A percentile compares a stretch with the other conserved stretches of the same genome.
Evolutionary conservation across 2,113 vertebrate species (phyloP).

Genomic region (Eubucco bourcierii): DNA sequence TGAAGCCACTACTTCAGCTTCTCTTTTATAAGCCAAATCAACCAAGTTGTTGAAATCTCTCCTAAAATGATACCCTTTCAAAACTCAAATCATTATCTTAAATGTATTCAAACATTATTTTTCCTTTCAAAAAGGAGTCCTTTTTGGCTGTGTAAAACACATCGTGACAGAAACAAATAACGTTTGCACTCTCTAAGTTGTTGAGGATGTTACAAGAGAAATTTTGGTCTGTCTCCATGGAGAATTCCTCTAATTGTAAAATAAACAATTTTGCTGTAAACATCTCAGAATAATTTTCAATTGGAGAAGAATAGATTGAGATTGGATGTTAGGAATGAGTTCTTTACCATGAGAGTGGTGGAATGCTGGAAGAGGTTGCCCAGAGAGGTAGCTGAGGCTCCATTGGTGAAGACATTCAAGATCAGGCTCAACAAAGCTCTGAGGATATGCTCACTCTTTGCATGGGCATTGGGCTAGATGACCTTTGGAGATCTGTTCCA

Average conservation of each 20-base stretch:
- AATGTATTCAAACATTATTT: neutral
- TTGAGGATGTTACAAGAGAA: neutral
- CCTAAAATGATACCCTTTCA: neutral
- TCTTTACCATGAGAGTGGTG: too few species aligned
- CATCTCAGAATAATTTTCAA: neutral
- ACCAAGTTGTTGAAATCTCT: neutral
- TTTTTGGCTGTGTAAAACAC: neutral
- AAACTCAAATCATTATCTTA: neutral
- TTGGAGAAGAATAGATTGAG: too few species aligned
- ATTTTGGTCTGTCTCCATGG: neutral
- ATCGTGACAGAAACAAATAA: neutral
- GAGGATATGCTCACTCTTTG: too few species aligned
- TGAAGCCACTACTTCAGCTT: neutral
- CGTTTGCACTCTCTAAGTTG: neutral
- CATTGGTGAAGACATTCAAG: too few species aligned
- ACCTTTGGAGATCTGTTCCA: too few species aligned
- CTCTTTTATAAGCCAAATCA: neutral
- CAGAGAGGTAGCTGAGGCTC: too few species aligned
- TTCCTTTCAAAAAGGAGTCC: neutral
- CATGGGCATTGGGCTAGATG: too few species aligned
- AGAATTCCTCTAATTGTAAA: neutral
- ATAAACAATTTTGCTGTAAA: constrained; percentile 22
- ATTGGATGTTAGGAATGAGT: too few species aligned
- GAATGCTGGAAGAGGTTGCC: too few species aligned
- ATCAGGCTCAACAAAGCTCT: too few species aligned